These are phyloP conservation scores for Limnephilus auricula DNA, from an alignment of 2,888 invertebrate genomes.

Conservation along the genomic window DNA sequence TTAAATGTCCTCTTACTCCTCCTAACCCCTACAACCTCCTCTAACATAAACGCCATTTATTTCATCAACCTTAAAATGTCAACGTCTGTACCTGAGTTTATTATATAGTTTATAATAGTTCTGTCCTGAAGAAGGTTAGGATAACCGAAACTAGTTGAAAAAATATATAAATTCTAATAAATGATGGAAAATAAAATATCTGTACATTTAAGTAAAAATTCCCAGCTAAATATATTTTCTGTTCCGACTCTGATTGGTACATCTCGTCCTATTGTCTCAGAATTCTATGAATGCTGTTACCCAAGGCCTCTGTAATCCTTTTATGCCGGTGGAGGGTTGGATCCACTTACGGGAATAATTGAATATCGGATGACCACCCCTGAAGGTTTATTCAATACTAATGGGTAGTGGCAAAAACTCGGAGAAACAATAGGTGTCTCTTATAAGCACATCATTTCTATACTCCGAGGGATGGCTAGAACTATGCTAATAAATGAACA, in stretches of 20 bases:
- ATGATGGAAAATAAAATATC: too few species aligned
- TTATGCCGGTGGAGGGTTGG: slow-evolving; percentile 30
- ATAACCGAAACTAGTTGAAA: too few species aligned
- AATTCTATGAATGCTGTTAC: neutral
- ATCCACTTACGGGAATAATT: slow-evolving; percentile 42
- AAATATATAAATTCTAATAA: too few species aligned
- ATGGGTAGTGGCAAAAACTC: neutral
- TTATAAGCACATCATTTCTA: neutral
- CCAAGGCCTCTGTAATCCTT: slow-evolving; percentile 38
- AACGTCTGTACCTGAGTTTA: too few species aligned
- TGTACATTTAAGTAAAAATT: too few species aligned
- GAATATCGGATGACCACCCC: slow-evolving; percentile 38
- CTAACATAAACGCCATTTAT: too few species aligned
- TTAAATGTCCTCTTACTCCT: too few species aligned
- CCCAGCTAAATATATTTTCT: neutral
- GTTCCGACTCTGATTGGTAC: neutral
- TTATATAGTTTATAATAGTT: too few species aligned
- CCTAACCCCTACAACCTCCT: too few species aligned
- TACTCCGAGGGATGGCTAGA: neutral
- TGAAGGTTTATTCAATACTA: slow-evolving; percentile 25
- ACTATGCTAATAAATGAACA: neutral
- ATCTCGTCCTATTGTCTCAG: neutral
- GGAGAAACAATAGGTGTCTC: neutral
- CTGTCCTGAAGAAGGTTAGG: too few species aligned
- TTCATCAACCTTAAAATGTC: too few species aligned